Evolutionary conservation across 1,140 invertebrate species (phyloP).

Genomic region (Gryon sp.): DNA sequence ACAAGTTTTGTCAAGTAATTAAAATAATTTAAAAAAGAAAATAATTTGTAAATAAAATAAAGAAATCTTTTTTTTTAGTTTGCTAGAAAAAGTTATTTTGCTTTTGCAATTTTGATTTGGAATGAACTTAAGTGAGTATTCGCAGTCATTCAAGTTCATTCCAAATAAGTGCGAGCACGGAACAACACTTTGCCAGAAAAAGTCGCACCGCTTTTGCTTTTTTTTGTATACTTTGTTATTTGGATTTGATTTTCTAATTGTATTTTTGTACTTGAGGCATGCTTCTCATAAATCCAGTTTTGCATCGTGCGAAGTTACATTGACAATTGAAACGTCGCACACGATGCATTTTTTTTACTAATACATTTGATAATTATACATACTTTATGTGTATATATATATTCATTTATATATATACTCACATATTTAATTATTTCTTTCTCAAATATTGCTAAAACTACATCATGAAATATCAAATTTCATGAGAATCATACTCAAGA

Average conservation of each 20-base stretch:
- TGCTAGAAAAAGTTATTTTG: too few relatives aligned
- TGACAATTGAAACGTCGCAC: conserved; percentile 15
- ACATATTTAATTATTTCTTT: conserved; percentile 31
- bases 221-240: conserved; percentile 34
- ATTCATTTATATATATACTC: conserved; percentile 8
- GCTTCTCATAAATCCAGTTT: conserved; percentile 56
- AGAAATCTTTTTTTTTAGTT: too few relatives aligned
- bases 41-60: too few relatives aligned
- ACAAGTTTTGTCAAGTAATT: too few relatives aligned
- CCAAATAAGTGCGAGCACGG: conserved; percentile 3
- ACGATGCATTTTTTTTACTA: conserved; percentile 28
- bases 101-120: too few relatives aligned
- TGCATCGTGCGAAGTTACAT: conserved; percentile 37
- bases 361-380: conserved; percentile 6
- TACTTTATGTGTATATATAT: conserved; percentile 15
- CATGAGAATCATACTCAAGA: too few relatives aligned
- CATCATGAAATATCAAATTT: conserved; percentile 1
- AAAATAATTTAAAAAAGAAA: background rate
- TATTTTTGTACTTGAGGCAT: conserved; percentile 64
- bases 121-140: conserved; percentile 29
- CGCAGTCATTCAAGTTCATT: conserved; percentile 32
- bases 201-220: conserved; percentile 22
- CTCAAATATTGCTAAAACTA: conserved; percentile 8
- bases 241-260: conserved; percentile 60
- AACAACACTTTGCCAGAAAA: conserved; percentile 38